phyloP scores from a whole-genome alignment of 2,797 vertebrate genomes.

The Cyclopterus lumpus region DNA sequence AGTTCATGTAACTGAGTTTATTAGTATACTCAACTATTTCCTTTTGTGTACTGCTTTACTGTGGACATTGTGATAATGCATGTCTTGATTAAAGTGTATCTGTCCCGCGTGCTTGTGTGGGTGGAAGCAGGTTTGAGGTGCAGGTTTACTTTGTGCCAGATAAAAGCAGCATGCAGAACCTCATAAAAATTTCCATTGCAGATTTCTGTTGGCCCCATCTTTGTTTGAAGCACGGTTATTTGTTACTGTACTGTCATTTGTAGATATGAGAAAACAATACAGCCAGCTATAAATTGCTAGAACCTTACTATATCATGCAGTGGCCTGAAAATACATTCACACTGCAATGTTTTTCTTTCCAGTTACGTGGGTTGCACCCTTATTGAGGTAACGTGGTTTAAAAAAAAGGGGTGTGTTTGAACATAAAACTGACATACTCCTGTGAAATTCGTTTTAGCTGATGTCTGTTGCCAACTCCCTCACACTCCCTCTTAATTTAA shows the following conservation, averaged over 20 bases:
- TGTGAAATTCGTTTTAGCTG: slow-evolving; percentile 27
- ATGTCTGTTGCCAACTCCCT: slow-evolving; percentile 26
- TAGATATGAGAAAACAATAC: slow-evolving; percentile 23
- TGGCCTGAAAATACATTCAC: slow-evolving; percentile 31
- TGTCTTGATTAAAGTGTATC: slow-evolving; percentile 40
- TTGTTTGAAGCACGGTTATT: slow-evolving; percentile 13
- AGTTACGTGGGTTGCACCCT: slow-evolving; percentile 52
- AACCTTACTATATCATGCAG: slow-evolving; percentile 14
- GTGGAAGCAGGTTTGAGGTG: slow-evolving; percentile 39
- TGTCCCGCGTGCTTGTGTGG: slow-evolving; percentile 25
- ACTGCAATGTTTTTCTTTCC: slow-evolving; percentile 50
- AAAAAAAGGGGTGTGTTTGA: slow-evolving; percentile 37
- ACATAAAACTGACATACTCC: slow-evolving; percentile 30
- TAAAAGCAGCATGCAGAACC: slow-evolving; percentile 38
- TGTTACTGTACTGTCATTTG: slow-evolving; percentile 9
- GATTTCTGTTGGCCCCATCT: slow-evolving; percentile 16
- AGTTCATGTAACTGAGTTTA: background rate
- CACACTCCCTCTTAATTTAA: slow-evolving; percentile 40
- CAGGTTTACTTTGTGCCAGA: slow-evolving; percentile 40
- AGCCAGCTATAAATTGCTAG: slow-evolving; percentile 11
- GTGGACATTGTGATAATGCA: slow-evolving; percentile 1
- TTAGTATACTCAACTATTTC: background rate
- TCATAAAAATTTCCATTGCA: slow-evolving; percentile 38
- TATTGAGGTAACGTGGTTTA: slow-evolving; percentile 51
- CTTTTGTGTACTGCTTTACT: background rate